phyloP scores from a whole-genome alignment of 2,113 vertebrate genomes.

The Toxostoma redivivum region DNA sequence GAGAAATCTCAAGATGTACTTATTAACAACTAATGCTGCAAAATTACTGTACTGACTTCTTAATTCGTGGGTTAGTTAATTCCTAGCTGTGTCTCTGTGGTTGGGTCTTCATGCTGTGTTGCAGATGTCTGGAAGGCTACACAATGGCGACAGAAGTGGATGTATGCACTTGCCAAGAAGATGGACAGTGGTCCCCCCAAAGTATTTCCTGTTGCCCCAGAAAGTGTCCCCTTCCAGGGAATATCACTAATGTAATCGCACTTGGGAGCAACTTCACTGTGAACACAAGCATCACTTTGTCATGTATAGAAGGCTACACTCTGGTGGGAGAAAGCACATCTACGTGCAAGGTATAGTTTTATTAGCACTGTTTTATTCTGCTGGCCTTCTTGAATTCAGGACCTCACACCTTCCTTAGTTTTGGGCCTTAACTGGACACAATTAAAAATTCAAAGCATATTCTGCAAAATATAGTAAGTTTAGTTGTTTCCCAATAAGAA shows the following conservation, averaged over 20 bases:
- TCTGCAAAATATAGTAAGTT: not conserved
- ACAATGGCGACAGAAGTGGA: constrained; percentile 69
- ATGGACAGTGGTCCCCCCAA: constrained; percentile 87
- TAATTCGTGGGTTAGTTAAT: not conserved
- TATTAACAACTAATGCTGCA: not conserved
- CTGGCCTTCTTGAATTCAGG: not conserved
- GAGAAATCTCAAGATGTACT: not conserved
- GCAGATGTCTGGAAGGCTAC: constrained; percentile 91
- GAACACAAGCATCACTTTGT: constrained; percentile 78
- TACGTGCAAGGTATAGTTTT: constrained; percentile 81
- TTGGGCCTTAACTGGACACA: not conserved
- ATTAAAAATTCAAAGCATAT: not conserved
- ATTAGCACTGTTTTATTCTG: not conserved
- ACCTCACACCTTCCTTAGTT: not conserved
- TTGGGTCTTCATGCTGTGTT: constrained; percentile 31
- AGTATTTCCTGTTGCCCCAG: constrained; percentile 78
- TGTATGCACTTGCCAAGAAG: constrained; percentile 80
- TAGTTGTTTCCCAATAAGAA: not conserved
- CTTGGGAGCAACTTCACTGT: constrained; percentile 77
- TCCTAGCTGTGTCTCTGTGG: not conserved
- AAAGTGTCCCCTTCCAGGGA: constrained; percentile 79
- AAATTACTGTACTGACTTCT: not conserved
- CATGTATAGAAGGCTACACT: constrained; percentile 83
- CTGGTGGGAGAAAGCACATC: constrained; percentile 76
- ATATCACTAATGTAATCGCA: constrained; percentile 71